Base-by-base conservation (phyloP, 2,888 invertebrate species). In the Melipona bicolor region DNA sequence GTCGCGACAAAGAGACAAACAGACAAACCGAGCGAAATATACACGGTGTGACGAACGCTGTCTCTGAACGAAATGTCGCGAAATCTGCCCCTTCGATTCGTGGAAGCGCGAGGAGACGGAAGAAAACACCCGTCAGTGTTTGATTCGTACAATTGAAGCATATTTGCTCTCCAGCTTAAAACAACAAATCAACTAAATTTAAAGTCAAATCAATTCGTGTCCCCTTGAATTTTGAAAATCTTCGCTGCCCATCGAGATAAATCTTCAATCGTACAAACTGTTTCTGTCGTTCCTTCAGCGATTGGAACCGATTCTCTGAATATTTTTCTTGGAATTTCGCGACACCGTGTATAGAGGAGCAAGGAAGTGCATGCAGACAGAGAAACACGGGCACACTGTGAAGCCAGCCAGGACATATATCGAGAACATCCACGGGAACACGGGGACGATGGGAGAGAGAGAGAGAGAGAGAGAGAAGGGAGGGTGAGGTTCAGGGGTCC, bases 351-450 rank as follows among this genome's bases (percentile, higher is more conserved):
- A 59, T 24, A 59, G n/a, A 61, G 54, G 70, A 68, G 59, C 73
- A 61, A 79, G 79, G 67, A 86, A 74, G 70, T 77, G 73, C 72
- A 52, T 67, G 70, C 77, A 79, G 74, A 81, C 67, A 59, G 27
- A 59, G 27, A 82, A 87, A 81, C 71, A 67, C 74, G 62, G 59
- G 74, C 68, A 77, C 43, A 74, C 68, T 73, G 80, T 11, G 43
- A 43, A 85, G 81, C 32, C 77, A 82, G 84, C 36, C 67, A 69
- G 80, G 71, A 75, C 84, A 85, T 71, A 73, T 89, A 89, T 89
- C 89, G 88, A 85, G 85, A 89, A 84, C 74, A 85, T 84, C 85
- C 70, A 81, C 85, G 77, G 71, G 71, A 50, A 79, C 17, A 73
- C 32, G 32, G 69, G 49, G 43, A 52, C 75, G 56, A 79, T 81